A percentile compares a stretch with the other conserved stretches of the same genome.
Evolutionary conservation across 2,113 vertebrate species (phyloP).

Genomic region (Agapornis roseicollis): DNA sequence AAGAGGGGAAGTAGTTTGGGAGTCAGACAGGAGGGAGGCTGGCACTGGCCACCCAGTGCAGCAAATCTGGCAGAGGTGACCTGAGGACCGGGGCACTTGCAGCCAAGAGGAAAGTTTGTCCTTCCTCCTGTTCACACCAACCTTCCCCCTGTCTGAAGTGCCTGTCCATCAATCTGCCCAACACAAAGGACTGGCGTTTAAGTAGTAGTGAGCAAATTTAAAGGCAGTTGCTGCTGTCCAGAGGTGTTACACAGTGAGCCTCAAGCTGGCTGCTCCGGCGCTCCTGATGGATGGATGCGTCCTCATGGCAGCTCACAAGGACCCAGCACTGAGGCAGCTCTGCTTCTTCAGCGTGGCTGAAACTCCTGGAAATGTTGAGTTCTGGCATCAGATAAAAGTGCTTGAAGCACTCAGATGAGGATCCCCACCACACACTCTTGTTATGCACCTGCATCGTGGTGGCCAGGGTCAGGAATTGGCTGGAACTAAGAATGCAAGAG

Average conservation of each 20-base stretch:
- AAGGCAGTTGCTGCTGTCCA: slow-evolving; percentile 1
- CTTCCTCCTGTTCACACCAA: neutral
- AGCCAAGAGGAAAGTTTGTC: neutral
- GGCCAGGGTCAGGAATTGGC: neutral
- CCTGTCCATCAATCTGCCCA: neutral
- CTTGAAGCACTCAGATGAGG: neutral
- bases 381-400: neutral
- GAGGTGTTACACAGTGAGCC: neutral
- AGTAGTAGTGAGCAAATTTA: slow-evolving; percentile 25
- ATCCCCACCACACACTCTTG: neutral
- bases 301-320: rapidly evolving
- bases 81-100: neutral
- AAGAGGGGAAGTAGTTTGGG: neutral
- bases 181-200: neutral
- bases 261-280: neutral
- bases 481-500: neutral
- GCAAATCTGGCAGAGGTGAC: neutral
- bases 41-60: neutral
- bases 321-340: neutral
- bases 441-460: neutral
- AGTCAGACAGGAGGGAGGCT: neutral
- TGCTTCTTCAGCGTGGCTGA: rapidly evolving
- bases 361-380: neutral
- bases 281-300: neutral
- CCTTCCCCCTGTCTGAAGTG: neutral